Percentiles rank a stretch among this genome's conserved stretches.
phyloP scores from a whole-genome alignment of 2,888 invertebrate genomes.

The Elmis aenea region DNA sequence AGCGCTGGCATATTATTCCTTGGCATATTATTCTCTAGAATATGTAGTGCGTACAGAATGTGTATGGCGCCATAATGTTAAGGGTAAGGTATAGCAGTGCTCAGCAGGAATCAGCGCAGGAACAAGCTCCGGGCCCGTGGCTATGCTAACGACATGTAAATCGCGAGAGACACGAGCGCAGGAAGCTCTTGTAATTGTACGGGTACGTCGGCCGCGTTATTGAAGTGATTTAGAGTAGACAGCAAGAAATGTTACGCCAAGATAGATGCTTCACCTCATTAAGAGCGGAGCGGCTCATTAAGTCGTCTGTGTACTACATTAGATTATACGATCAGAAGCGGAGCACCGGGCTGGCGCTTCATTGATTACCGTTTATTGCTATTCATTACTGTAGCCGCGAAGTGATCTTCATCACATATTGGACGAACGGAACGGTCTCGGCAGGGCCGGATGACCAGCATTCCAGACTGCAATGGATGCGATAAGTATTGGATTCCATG shows the following conservation, averaged over 20 bases:
- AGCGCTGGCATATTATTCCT: too few species aligned
- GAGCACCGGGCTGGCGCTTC: constrained; percentile 17
- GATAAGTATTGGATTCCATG: constrained; percentile 37
- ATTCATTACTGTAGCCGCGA: constrained; percentile 21
- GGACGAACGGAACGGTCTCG: constrained; percentile 17
- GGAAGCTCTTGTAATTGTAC: constrained; percentile 18
- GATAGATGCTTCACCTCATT: constrained; percentile 23
- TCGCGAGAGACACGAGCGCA: constrained; percentile 15
- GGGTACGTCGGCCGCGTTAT: constrained; percentile 16
- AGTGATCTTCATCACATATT: constrained; percentile 19
- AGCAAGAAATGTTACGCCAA: constrained; percentile 14
- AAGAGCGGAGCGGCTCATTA: constrained; percentile 27
- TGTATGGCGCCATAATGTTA: too few species aligned
- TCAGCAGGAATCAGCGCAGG: too few species aligned
- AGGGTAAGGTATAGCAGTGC: too few species aligned
- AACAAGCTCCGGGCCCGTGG: constrained; percentile 12
- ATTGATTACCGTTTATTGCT: constrained; percentile 26
- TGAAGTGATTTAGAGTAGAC: constrained; percentile 19
- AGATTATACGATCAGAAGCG: constrained; percentile 24
- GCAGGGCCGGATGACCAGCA: constrained; percentile 24
- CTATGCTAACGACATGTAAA: constrained; percentile 21
- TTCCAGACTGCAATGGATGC: constrained; percentile 32
- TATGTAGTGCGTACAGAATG: too few species aligned
- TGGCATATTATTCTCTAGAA: too few species aligned
- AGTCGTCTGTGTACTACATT: constrained; percentile 23